Evolutionary conservation across 2,113 vertebrate species (phyloP), one percentile per base, ranked within the genome.

Genomic region (Falcunculus frontatus): DNA sequence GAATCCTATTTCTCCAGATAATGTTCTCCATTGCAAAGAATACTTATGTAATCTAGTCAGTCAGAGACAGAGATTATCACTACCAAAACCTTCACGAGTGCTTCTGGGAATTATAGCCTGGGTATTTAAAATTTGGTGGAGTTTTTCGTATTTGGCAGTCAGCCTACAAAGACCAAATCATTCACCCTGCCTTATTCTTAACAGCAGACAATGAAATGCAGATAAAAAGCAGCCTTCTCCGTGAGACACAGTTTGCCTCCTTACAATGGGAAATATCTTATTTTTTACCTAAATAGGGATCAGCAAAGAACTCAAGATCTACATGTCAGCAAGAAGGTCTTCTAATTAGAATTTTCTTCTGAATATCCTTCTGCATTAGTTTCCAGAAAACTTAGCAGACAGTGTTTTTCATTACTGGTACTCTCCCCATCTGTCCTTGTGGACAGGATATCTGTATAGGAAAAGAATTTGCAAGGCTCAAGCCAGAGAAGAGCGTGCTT

Each of bases 301-400:
- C 42, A 88, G 55, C 79, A 83, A 86, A 52, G 64, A 86, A 72
- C 27, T 62, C 7, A 4, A 80, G 87, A 93, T 50, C 57, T 85
- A 65, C 55, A 53, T 3, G 25, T 73, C 69, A 95, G 60, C 49
- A 82, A 89, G 74, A n/a, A 87, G 44, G 33, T 92, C 32, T 90
- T 89, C 79, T 92, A 94, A 92, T 94, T 89, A 86, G 68, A 78
- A 55, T 93, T 86, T 14, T 67, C 47, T 94, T 88, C 72, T 86
- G 75, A 91, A 65, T 63, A 90, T 64, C 47, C 42, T 94, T 79
- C 46, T 60, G 33, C 63, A 63, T 74, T 81, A 93, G 12, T 92
- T 90, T 96, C 79, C 88, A 92, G 73, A 93, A 93, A 95, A 95
- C 90, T 96, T 92, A 81, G 63, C 85, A 89, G 87, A 81, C 55